Conservation (phyloP, 1,140 invertebrate genomes). For the Lysiphlebus fabarum region DNA sequence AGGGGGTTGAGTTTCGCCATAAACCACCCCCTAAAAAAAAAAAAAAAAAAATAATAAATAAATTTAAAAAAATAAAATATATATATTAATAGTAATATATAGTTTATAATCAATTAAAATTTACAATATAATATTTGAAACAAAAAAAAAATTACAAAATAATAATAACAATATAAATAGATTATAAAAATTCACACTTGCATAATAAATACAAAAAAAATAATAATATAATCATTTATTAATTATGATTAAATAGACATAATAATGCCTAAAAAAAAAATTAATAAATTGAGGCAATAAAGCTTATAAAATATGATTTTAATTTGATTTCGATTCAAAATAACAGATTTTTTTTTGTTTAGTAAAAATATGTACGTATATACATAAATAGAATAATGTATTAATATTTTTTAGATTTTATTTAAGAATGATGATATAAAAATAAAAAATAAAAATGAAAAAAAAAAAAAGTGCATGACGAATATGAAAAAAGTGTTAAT, state of each 20-base stretch:
- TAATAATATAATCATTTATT: neutral
- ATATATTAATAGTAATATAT: neutral
- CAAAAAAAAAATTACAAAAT: neutral
- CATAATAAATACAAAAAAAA: neutral
- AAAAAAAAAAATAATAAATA: slow-evolving; percentile 18
- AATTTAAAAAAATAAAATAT: too few species aligned
- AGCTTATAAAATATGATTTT: too few species aligned
- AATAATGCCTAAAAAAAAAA: too few species aligned
- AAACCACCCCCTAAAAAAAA: slow-evolving; percentile 22
- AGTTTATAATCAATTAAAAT: slow-evolving; percentile 13
- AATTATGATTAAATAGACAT: too few species aligned
- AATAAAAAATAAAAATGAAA: slow-evolving; percentile 24
- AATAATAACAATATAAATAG: neutral
- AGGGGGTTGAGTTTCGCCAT: slow-evolving; percentile 18
- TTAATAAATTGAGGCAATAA: too few species aligned
- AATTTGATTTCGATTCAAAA: too few species aligned
- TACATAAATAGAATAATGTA: slow-evolving; percentile 26
- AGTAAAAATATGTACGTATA: neutral
- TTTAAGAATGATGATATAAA: slow-evolving; percentile 33
- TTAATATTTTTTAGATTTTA: slow-evolving; percentile 49
- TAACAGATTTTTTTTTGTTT: neutral
- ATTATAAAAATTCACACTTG: neutral
- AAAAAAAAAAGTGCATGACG: slow-evolving; percentile 9
- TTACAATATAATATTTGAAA: too few species aligned
- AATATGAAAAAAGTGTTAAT: neutral